phyloP scores from a whole-genome alignment of 2,888 invertebrate genomes.

The Tridacna gigas region DNA sequence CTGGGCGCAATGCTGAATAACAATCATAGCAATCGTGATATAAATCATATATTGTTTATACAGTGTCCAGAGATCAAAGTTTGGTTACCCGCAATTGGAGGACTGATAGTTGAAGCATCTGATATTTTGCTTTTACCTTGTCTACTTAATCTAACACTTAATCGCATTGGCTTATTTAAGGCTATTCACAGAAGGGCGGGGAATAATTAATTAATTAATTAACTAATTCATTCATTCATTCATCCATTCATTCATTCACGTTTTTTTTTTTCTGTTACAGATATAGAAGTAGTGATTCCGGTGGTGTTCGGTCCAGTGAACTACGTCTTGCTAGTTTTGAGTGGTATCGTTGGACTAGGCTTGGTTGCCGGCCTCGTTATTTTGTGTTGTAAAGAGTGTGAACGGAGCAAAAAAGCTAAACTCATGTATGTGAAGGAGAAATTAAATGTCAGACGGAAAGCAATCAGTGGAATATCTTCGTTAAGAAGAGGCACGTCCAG shows the following conservation, averaged over 20 bases:
- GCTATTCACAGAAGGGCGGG: no score
- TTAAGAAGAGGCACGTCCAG: slow-evolving; percentile 21
- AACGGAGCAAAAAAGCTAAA: slow-evolving; percentile 42
- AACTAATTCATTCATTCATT: no score
- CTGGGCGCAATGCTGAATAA: no score
- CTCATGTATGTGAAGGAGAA: slow-evolving; percentile 53
- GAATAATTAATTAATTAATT: no score
- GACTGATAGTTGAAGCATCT: no score
- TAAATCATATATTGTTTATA: no score
- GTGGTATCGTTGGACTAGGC: slow-evolving; percentile 50
- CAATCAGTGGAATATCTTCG: slow-evolving; percentile 61
- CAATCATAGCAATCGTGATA: no score
- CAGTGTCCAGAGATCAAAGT: no score
- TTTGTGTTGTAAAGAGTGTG: slow-evolving; percentile 57
- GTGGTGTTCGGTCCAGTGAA: slow-evolving; percentile 60
- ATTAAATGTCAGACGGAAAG: slow-evolving; percentile 62
- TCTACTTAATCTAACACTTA: no score
- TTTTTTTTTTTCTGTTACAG: slow-evolving; percentile 46
- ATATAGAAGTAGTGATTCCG: slow-evolving; percentile 52
- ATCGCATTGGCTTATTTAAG: no score
- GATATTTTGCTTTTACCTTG: no score
- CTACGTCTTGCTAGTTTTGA: slow-evolving; percentile 57
- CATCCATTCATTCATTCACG: background rate
- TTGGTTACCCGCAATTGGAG: no score
- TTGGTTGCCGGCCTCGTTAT: slow-evolving; percentile 51